Evolutionary conservation across 1,140 invertebrate genomes (phyloP).

Genomic region (Philopotamus ludificatus): DNA sequence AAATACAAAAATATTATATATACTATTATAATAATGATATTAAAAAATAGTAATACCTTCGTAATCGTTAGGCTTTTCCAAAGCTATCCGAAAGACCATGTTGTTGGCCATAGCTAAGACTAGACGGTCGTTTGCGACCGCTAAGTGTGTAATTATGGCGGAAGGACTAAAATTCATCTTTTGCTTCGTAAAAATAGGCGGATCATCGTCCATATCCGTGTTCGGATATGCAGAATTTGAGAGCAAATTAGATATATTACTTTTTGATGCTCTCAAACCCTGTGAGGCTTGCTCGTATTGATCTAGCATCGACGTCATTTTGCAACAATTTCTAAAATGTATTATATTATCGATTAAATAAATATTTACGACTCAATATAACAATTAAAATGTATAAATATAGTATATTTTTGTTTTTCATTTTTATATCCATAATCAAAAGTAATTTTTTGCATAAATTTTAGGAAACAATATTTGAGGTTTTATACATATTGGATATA

Average conservation of each 20-base stretch:
- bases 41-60: slow-evolving; percentile 62
- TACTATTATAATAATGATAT: neutral
- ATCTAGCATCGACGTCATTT: slow-evolving; percentile 74
- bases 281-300: slow-evolving; percentile 69
- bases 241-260: slow-evolving; percentile 43
- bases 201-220: slow-evolving; percentile 68
- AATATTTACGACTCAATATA: too few species aligned
- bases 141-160: slow-evolving; percentile 74
- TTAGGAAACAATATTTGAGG: too few species aligned
- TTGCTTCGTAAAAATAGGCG: slow-evolving; percentile 75
- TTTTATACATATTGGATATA: too few species aligned
- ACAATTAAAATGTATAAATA: too few species aligned
- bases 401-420: too few species aligned
- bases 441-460: too few species aligned
- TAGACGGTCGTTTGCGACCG: slow-evolving; percentile 78
- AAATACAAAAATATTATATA: slow-evolving; percentile 37
- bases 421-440: too few species aligned
- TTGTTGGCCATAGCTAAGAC: slow-evolving; percentile 83
- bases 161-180: slow-evolving; percentile 77
- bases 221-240: slow-evolving; percentile 67
- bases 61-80: slow-evolving; percentile 73
- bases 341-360: too few species aligned
- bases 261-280: slow-evolving; percentile 44
- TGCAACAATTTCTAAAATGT: too few species aligned
- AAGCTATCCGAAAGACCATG: slow-evolving; percentile 76